Base-by-base conservation (phyloP, 2,113 vertebrate species). In the Butorides virescens region DNA sequence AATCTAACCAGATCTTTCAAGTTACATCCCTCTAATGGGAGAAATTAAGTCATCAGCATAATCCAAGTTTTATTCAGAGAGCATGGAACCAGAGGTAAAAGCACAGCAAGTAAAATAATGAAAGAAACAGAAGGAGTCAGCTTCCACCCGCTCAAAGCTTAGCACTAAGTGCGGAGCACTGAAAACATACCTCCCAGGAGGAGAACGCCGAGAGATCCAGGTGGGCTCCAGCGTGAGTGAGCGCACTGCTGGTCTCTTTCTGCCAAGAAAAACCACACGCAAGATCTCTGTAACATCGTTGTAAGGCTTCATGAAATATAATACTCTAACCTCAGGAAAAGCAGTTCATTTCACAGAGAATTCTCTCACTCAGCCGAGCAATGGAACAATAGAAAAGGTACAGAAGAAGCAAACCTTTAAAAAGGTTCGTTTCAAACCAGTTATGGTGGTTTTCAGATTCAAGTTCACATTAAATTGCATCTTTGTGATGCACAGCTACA, bases 181-280 rank as follows among this genome's bases (percentile, higher is more conserved):
- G 68, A 39, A 62, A 80, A 96, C 93, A 0, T 97, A 99, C 99
- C 99, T 99, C 99, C 99, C 99, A 99, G 12, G 99, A 99, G 9
- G 99, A 99, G 88, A 99, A 99, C 0, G 99, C 99, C 1, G 99
- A 99, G n/a, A 99, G 99, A 95, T 99, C 99, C 97, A 99, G 97
- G 96, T 99, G 99, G 96, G 99, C 99, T 92, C 99, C 99, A 10
- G 99, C 98, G 2, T 99, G 99, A 25, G 99, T 99, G 95, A 99
- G 95, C 16, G 99, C 99, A 32, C 99, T 99, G 90, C 99, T 99
- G 5, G 99, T 99, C 97, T 99, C 99, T 99, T 99, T 99, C 99
- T 99, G 93, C 29, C 36, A 95, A 87, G 58, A 96, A 86, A 62
- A 95, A 56, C 0, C 86, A 94, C 6, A 68, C 5, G 19, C 20